Conservation (phyloP, 37 sponge, comb jelly and placozoan genomes). For the Diacarnus erythraeanus region DNA sequence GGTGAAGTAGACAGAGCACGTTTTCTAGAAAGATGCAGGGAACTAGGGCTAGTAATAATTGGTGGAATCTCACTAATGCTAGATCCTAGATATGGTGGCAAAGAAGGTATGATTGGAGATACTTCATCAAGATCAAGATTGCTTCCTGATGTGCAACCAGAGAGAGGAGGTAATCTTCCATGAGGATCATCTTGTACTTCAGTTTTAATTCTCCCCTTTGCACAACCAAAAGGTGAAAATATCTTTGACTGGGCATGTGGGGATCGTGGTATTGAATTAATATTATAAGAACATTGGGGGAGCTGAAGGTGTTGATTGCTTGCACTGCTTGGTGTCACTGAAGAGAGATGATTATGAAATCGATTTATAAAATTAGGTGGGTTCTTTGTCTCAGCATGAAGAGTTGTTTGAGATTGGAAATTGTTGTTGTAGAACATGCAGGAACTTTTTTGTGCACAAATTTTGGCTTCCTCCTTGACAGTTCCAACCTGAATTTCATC, state of each 20-base stretch:
- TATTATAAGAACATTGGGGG: conserved; percentile 61
- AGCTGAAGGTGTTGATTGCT: conserved; percentile 30
- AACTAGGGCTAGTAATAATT: not conserved
- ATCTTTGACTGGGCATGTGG: conserved; percentile 30
- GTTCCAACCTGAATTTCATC: not conserved
- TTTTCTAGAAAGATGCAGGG: conserved; percentile 44
- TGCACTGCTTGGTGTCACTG: too few species aligned
- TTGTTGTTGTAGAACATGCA: not conserved
- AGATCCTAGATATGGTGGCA: conserved; percentile 62
- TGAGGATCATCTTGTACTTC: not conserved
- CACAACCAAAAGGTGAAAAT: not conserved
- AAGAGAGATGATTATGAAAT: conserved; percentile 13
- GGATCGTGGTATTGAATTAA: conserved; percentile 49
- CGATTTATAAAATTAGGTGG: not conserved
- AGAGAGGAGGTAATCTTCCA: conserved; percentile 16
- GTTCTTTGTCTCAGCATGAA: not conserved
- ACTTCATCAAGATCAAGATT: conserved; percentile 42
- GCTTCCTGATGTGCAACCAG: not conserved
- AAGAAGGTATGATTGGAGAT: conserved; percentile 45
- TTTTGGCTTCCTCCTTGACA: not conserved
- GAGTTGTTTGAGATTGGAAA: too few species aligned
- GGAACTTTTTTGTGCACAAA: not conserved
- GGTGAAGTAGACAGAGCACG: conserved; percentile 71
- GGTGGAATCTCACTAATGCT: conserved; percentile 16
- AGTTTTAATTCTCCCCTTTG: not conserved